Evolutionary conservation across 2,888 invertebrate species (phyloP), one percentile per base, ranked within the genome.

Genomic region (Pemphredon lugubris): DNA sequence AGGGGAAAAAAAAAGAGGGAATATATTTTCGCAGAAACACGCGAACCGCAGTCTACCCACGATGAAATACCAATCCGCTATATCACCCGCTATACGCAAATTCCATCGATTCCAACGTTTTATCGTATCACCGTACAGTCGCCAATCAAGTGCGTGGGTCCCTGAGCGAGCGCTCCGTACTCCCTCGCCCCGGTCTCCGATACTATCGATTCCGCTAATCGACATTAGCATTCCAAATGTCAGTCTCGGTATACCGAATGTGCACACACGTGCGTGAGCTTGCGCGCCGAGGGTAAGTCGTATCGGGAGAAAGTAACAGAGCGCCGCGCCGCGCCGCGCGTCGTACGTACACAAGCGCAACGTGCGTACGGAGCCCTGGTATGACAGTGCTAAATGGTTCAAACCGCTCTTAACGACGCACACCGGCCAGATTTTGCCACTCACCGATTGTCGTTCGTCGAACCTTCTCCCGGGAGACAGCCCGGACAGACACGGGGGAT

Each of bases 151-250:
- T 69, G 74, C 74, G 74, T 74, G 69, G 60, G 60, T 75, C 67
- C 32, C 11, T 39, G 40, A 40, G 51, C 42, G 39, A 16, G 30
- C 66, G 18, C 21, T 6, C 40, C 23, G 47, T 32, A 42, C 64
- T 54, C 48, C 50, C 63, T 42, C 68, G 48, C 66, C 42, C 53
- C 37, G 39, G 14, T 45, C 7, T 23, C 39, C 58, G 83, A 81
- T 76, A 67, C 23, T 79, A 81, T 83, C 81, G 79, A 79, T 66
- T 69, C 71, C 47, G 65, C 64, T 77, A 80, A 83, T 82, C 82
- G 82, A 71, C 74, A 82, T 82, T 79, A 83, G 78, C 83, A 82
- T 82, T 75, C 78, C 67, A 82, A 83, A 82, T 82, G 82, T 83
- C 83, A 80, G 70, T 70, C 60, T 30, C 61, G 65, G 60, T 73